Percentiles rank a stretch among this genome's conserved stretches.
Evolutionary conservation across 2,797 vertebrate species (phyloP).

Genomic region (Brachyrhaphis roseni): DNA sequence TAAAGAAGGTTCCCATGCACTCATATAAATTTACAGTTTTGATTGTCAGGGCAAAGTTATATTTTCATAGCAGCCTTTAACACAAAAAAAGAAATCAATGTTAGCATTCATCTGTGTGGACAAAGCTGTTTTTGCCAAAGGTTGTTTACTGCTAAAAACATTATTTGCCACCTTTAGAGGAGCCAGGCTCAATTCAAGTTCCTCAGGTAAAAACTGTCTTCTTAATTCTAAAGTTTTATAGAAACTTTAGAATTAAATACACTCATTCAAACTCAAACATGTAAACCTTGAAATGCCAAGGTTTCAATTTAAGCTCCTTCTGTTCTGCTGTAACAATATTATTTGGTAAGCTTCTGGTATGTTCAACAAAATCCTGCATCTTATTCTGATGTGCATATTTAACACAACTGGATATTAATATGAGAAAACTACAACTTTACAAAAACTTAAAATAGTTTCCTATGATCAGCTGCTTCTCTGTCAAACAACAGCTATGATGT

Average conservation of each 20-base stretch:
- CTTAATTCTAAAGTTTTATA: background rate
- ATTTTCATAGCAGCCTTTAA: background rate
- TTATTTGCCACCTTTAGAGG: background rate
- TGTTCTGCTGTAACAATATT: background rate
- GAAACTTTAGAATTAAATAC: background rate
- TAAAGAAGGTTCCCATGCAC: too few relatives aligned
- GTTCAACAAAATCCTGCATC: background rate
- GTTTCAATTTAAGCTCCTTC: background rate
- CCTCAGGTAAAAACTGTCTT: background rate
- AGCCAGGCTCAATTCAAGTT: background rate
- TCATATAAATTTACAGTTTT: background rate
- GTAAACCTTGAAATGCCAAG: background rate
- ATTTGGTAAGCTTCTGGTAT: background rate
- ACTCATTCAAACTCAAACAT: background rate
- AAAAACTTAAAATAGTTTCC: background rate
- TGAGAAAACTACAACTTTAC: background rate
- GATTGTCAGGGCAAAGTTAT: background rate
- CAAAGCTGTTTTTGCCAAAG: background rate
- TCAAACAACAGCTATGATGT: background rate
- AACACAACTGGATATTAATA: background rate
- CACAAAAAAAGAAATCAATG: background rate
- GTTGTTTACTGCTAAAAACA: background rate
- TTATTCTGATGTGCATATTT: background rate
- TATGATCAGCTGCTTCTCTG: background rate
- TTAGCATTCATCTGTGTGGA: background rate